Evolutionary conservation across 2,113 vertebrate species (phyloP).

Genomic region (Capra hircus): DNA sequence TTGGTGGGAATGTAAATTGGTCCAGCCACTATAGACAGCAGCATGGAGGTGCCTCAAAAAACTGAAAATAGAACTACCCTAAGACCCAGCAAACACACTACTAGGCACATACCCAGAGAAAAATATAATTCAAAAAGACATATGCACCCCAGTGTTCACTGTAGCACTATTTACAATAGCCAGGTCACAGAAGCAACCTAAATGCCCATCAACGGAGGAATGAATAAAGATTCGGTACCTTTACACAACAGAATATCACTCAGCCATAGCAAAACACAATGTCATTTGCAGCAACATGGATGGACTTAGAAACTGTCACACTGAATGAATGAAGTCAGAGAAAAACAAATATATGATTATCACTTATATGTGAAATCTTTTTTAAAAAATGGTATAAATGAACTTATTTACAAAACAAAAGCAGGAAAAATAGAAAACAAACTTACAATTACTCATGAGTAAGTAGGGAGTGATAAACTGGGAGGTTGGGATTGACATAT

Average conservation of each 20-base stretch:
- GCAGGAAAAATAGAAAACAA: not conserved
- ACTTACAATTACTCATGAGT: not conserved
- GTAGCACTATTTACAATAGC: not conserved
- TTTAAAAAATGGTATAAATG: not conserved
- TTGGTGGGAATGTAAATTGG: not conserved
- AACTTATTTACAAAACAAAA: not conserved
- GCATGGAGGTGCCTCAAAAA: not conserved
- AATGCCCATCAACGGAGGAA: not conserved
- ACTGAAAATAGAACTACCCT: not conserved
- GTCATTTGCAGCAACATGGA: not conserved
- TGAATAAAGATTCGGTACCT: not conserved
- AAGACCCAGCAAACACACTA: not conserved
- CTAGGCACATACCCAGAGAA: not conserved
- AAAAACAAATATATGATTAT: not conserved
- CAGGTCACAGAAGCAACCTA: not conserved
- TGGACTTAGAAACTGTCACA: not conserved
- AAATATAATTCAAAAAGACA: not conserved
- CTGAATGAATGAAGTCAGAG: not conserved
- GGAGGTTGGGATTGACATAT: not conserved
- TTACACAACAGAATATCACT: accelerated
- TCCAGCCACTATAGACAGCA: not conserved
- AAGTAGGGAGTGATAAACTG: not conserved
- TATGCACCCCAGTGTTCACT: not conserved
- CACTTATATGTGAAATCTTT: not conserved
- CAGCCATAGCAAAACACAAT: not conserved